Evolutionary conservation across 2,113 vertebrate genomes (phyloP).

Genomic region (Apteryx mantelli): DNA sequence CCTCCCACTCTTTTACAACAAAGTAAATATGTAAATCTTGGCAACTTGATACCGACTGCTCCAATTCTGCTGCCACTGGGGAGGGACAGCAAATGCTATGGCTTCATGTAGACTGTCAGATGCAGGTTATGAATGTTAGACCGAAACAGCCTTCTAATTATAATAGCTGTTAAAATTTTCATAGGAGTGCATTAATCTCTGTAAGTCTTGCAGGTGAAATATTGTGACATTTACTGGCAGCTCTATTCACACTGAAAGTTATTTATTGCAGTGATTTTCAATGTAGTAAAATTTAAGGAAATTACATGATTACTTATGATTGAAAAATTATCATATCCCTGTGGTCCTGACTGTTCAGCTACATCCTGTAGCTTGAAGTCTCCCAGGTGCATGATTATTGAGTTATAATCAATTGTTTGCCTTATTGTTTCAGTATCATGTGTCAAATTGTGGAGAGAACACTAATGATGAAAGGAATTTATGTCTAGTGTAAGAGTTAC

Average conservation of each 20-base stretch:
- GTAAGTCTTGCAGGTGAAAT: slow-evolving; percentile 25
- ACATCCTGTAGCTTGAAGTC: not conserved
- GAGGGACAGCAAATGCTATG: not conserved
- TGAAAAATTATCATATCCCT: slow-evolving; percentile 27
- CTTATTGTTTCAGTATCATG: not conserved
- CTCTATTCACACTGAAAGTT: slow-evolving; percentile 13
- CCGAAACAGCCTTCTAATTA: slow-evolving; percentile 18
- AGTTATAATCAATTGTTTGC: not conserved
- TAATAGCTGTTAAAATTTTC: slow-evolving; percentile 24
- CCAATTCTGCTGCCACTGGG: not conserved
- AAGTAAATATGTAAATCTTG: not conserved
- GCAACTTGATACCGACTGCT: not conserved
- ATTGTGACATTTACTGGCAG: slow-evolving; percentile 60
- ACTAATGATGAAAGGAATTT: not conserved
- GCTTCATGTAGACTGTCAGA: not conserved
- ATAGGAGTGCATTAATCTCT: slow-evolving; percentile 6
- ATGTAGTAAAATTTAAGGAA: slow-evolving; percentile 37
- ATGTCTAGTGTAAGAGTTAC: not conserved
- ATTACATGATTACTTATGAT: slow-evolving; percentile 17
- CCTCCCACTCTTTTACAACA: not conserved
- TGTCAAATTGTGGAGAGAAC: not conserved
- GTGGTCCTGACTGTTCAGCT: not conserved
- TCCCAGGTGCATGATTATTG: slow-evolving; percentile 2
- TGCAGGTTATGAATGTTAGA: not conserved
- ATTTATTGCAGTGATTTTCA: not conserved